Evolutionary conservation across 2,113 vertebrate genomes (phyloP).

Genomic region (Cyanocitta stelleri): DNA sequence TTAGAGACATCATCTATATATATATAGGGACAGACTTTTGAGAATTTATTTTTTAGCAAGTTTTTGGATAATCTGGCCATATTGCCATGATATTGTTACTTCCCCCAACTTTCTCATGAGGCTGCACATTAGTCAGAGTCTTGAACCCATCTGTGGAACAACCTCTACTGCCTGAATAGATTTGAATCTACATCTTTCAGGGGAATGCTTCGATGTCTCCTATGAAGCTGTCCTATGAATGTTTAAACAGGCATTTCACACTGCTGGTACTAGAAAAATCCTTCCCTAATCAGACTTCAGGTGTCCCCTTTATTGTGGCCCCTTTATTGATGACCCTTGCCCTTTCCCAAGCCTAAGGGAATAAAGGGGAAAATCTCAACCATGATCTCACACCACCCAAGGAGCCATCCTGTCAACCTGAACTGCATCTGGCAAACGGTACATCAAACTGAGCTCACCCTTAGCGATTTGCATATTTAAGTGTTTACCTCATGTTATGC

Average conservation of each 20-base stretch:
- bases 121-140: background rate
- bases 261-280: background rate
- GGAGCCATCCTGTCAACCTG: background rate
- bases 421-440: background rate
- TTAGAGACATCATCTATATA: background rate
- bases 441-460: background rate
- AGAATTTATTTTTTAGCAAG: background rate
- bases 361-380: background rate
- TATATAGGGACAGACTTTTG: background rate
- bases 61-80: background rate
- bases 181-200: background rate
- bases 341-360: background rate
- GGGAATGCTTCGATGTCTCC: background rate
- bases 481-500: background rate
- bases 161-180: background rate
- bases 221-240: background rate
- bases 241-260: background rate
- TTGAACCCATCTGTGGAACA: background rate
- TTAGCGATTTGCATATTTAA: background rate
- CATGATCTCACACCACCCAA: background rate
- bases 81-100: background rate
- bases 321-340: background rate
- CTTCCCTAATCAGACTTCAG: background rate
- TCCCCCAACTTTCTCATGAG: background rate
- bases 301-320: background rate